Evolutionary conservation across 2,113 vertebrate genomes (phyloP), one percentile per base, ranked within the genome.

Genomic region (Phylloscopus trochiloides): DNA sequence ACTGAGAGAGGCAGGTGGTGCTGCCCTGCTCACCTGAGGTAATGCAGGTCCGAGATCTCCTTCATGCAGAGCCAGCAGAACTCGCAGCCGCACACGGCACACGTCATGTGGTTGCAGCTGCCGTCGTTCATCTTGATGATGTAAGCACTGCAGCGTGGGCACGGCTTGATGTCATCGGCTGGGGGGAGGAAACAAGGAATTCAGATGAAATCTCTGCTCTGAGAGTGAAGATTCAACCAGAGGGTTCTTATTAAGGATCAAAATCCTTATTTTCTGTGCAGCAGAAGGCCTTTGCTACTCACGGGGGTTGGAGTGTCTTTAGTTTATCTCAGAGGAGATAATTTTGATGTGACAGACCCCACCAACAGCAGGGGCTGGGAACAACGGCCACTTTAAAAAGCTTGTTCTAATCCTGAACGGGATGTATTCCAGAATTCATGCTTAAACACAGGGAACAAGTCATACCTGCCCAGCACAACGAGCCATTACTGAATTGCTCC

Each of bases 61-160:
- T 99, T 99, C 99, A 99, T 99, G 96, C 99, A 99, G 48, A 99
- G 98, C 99, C 99, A 99, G 97, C 99, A 99, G 98, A 99, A 99
- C 97, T 99, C 99, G 47, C 99, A 99, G 98, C 99, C 99, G 6
- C 99, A 99, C 62, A 99, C 99, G 0, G 99, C 99, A 5, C 99
- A 99, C 71, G 99, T 99, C 99, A 99, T 99, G 98, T 99, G 99
- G 96, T 99, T 99, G 76, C 99, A 99, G 98, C 99, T 99, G 36
- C 99, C 99, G 2, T 99, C 99, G 45, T 99, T 99, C 99, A 99
- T 99, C 98, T 99, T 99, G 98, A 99, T 99, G 97, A 99, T 99
- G 96, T 99, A 99, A 8, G 99, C 99, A 17, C 99, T 99, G 75
- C 99, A 99, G 63, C 99, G 99, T 1, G 99, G 99, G 73, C 99